Conservation (phyloP, 2,797 vertebrate genomes). For the Megaceryle alcyon region DNA sequence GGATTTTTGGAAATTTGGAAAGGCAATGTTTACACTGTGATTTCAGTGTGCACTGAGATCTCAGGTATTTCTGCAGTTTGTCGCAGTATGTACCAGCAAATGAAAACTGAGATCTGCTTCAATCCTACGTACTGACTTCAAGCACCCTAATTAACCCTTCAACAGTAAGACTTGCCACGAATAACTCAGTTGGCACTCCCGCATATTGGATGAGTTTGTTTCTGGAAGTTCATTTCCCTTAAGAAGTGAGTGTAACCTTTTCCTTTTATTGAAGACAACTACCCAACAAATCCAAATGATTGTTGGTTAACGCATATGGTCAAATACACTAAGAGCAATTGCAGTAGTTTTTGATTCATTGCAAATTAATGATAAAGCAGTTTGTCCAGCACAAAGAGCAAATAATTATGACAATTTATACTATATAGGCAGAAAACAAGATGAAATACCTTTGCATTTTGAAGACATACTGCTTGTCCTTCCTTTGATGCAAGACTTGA, state of each 20-base stretch:
- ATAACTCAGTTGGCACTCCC: not conserved
- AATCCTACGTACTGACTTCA: not conserved
- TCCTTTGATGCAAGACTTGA: not conserved
- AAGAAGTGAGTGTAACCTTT: not conserved
- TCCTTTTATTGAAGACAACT: not conserved
- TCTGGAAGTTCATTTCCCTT: not conserved
- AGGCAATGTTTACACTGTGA: not conserved
- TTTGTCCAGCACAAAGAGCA: not conserved
- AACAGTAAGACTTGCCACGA: not conserved
- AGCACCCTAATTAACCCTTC: not conserved
- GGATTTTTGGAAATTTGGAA: not conserved
- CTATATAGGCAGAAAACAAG: not conserved
- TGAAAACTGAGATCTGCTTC: not conserved
- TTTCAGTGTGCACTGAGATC: not conserved
- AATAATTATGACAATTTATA: not conserved
- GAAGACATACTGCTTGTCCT: conserved; percentile 29
- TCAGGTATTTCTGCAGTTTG: not conserved
- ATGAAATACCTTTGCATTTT: conserved; percentile 39
- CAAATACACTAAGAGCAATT: not conserved
- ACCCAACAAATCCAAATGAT: not conserved
- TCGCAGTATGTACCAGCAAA: not conserved
- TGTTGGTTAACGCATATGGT: not conserved
- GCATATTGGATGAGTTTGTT: not conserved
- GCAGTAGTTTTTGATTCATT: not conserved
- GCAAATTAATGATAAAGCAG: not conserved